Evolutionary conservation across 2,113 vertebrate genomes (phyloP), one percentile per base, ranked within the genome.

Genomic region (Passer domesticus): DNA sequence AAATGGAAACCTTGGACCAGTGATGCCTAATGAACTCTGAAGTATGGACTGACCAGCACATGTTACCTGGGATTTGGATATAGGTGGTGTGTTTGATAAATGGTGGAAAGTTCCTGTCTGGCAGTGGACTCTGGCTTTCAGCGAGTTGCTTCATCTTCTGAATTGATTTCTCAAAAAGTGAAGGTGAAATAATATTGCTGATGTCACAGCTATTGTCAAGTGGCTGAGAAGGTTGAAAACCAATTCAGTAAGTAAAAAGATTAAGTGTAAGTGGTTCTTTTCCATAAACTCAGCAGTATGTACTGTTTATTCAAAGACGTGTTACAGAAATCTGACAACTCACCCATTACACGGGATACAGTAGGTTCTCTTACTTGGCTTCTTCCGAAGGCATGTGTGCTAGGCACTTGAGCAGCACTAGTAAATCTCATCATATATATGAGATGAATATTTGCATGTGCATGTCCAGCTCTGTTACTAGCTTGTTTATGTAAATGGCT

Each of bases 301-400:
- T 56, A 25, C 6, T 68, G 7, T 56, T 17, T 75, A 22, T 70
- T 87, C 31, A 66, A 37, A 84, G 75, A 66, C 0, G 0, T 53
- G 2, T 18, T 68, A 31, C 11, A 28, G 43, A 60, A 62, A 39
- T 68, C 28, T 35, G 41, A 6, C 30, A 70, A 3, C n/a, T 68
- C 16, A 63, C 12, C 28, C 37, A 5, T 80, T 80, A 55, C 23
- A 15, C 10, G 28, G 23, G 18, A 18, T 80, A 22, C 12, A 19
- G 43, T 25, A 58, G 12, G 1, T 79, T 72, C 33, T 59, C 23
- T 59, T 56, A 37, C 5, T 39, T 62, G n/a, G 13, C 17, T 79
- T 16, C 0, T 62, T 35, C 7, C 1, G 5, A 68, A 52, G 49
- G 27, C 18, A 10, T 5, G 2, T 60, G 27, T 39, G 11, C 25